These are phyloP conservation scores for Scytalopus superciliaris DNA, from an alignment of 2,113 vertebrate species.

Conservation along the genomic window DNA sequence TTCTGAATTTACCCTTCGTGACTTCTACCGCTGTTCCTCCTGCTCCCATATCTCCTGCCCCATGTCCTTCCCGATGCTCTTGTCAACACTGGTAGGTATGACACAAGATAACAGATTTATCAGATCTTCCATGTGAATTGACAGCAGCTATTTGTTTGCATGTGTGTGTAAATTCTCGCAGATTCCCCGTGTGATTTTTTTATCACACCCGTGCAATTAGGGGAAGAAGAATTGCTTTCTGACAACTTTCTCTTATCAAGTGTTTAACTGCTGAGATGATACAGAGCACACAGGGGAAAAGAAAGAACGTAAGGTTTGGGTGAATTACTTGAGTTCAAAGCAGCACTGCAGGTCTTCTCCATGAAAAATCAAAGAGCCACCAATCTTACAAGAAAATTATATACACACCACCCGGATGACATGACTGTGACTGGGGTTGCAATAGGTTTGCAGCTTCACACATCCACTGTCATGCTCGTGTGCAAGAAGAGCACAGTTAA, in stretches of 20 bases:
- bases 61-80: neutral
- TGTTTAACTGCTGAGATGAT: slow-evolving; percentile 4
- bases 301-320: neutral
- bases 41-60: neutral
- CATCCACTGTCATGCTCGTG: accelerated
- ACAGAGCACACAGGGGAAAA: neutral
- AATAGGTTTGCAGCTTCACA: neutral
- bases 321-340: neutral
- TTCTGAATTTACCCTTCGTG: neutral
- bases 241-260: slow-evolving; percentile 31
- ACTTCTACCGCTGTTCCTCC: neutral
- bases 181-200: neutral
- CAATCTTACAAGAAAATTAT: neutral
- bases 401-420: neutral
- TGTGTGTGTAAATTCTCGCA: neutral
- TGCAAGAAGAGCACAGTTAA: neutral
- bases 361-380: neutral
- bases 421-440: too few relatives aligned
- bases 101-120: neutral
- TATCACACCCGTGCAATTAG: neutral
- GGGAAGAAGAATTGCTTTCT: slow-evolving; percentile 25
- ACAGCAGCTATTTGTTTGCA: neutral
- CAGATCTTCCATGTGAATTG: neutral
- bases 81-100: neutral
- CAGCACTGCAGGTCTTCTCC: neutral